phyloP scores from a whole-genome alignment of 2,888 invertebrate species.

The Lepidochitona cinerea region DNA sequence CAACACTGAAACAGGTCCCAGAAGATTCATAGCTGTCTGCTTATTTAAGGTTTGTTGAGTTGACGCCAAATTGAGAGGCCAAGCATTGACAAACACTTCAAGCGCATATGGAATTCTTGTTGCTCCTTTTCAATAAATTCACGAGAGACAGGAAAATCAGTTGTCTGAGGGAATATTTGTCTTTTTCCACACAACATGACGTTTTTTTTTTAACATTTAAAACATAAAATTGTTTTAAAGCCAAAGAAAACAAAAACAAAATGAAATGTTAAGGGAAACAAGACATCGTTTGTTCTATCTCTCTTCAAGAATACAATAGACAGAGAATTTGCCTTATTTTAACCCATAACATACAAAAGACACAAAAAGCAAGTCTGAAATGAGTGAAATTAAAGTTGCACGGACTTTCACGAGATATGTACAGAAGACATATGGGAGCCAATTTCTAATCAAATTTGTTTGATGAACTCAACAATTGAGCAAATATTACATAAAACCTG shows the following conservation, averaged over 20 bases:
- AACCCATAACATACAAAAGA: not conserved
- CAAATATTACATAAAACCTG: too few relatives aligned
- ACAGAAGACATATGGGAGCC: not conserved
- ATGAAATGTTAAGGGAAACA: not conserved
- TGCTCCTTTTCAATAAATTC: not conserved
- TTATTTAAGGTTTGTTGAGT: not conserved
- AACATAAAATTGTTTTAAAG: conserved; percentile 2
- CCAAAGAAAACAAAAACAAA: not conserved
- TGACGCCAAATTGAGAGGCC: not conserved
- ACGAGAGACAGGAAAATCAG: not conserved
- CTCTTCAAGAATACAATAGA: not conserved
- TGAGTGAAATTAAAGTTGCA: conserved; percentile 1
- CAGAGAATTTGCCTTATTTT: not conserved
- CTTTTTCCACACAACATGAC: not conserved
- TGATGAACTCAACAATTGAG: too few relatives aligned
- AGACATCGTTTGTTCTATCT: not conserved
- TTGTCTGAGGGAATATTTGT: not conserved
- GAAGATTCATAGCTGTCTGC: too few relatives aligned
- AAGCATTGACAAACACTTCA: not conserved
- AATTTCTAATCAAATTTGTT: not conserved
- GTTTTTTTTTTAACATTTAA: not conserved
- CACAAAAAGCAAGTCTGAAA: conserved; percentile 1
- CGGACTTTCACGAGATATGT: not conserved
- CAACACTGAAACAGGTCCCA: too few relatives aligned
- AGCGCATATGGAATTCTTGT: not conserved